phyloP scores from a whole-genome alignment of 2,797 vertebrate species.

The Enteromius treurensis region DNA sequence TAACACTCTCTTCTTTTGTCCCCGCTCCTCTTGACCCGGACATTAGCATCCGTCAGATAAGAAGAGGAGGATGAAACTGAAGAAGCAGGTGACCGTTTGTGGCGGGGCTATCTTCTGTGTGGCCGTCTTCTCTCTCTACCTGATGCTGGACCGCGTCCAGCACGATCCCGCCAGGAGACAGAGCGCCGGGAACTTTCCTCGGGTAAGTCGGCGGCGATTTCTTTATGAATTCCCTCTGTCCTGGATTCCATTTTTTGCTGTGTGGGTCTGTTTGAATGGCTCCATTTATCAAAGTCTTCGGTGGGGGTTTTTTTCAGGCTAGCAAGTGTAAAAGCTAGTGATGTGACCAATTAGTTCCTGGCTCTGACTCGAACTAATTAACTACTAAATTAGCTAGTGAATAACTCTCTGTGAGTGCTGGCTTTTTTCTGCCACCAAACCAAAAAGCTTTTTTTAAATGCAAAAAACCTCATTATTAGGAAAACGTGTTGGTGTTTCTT shows the following conservation, averaged over 20 bases:
- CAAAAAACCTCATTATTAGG: conserved; percentile 14
- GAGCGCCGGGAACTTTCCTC: conserved; percentile 91
- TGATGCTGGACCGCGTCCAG: conserved; percentile 98
- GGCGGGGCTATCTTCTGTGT: conserved; percentile 98
- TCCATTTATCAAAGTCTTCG: conserved; percentile 42
- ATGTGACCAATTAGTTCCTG: conserved; percentile 6
- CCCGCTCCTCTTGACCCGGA: background rate
- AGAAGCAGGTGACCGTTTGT: conserved; percentile 97
- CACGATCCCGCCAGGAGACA: conserved; percentile 90
- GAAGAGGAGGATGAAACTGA: conserved; percentile 89
- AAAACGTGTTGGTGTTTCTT: conserved; percentile 17
- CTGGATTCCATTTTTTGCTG: conserved; percentile 8
- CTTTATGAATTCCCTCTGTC: conserved; percentile 5
- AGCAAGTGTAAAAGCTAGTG: background rate
- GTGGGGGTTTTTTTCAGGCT: background rate
- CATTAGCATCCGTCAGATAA: conserved; percentile 23
- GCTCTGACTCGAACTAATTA: conserved; percentile 25
- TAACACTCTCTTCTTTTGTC: too few species aligned
- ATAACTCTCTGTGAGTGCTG: background rate
- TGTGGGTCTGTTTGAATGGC: conserved; percentile 22
- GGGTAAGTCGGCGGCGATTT: conserved; percentile 79
- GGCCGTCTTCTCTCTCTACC: conserved; percentile 97
- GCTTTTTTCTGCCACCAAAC: background rate
- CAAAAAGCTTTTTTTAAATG: conserved; percentile 34
- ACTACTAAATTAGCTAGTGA: conserved; percentile 37